phyloP scores from a whole-genome alignment of 2,888 invertebrate species.

The Melieria picta region DNA sequence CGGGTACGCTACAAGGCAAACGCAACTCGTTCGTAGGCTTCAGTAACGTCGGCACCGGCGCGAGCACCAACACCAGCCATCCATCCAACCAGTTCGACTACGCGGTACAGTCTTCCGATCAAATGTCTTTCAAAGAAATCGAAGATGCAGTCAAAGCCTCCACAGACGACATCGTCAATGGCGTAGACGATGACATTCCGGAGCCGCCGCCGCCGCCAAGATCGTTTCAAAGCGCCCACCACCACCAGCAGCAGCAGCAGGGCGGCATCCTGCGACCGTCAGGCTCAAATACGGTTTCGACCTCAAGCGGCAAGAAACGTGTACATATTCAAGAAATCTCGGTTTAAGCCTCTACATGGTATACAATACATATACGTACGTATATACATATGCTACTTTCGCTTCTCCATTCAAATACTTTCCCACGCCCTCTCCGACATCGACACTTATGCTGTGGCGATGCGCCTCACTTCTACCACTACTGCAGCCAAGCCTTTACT shows the following conservation, averaged over 20 bases:
- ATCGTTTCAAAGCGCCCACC: constrained; percentile 62
- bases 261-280: constrained; percentile 73
- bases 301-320: constrained; percentile 80
- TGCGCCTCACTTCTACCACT: too few species aligned
- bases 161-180: constrained; percentile 48
- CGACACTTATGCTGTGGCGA: neutral
- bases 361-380: constrained; percentile 1
- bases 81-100: constrained; percentile 51
- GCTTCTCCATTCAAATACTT: neutral
- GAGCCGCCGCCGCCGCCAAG: constrained; percentile 71
- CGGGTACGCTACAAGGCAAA: constrained; percentile 47
- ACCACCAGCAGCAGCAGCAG: constrained; percentile 48
- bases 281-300: constrained; percentile 68
- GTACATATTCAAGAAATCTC: constrained; percentile 94
- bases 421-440: neutral
- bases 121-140: constrained; percentile 62
- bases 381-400: neutral
- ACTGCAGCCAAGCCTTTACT: too few species aligned
- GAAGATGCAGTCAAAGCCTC: constrained; percentile 57
- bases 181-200: constrained; percentile 66
- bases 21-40: constrained; percentile 52
- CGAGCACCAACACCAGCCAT: constrained; percentile 13
- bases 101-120: constrained; percentile 59
- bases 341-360: constrained; percentile 69
- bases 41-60: neutral